Percentiles rank a stretch among this genome's conserved stretches.
Evolutionary conservation across 2,888 invertebrate genomes (phyloP).

Genomic region (Salticus scenicus): DNA sequence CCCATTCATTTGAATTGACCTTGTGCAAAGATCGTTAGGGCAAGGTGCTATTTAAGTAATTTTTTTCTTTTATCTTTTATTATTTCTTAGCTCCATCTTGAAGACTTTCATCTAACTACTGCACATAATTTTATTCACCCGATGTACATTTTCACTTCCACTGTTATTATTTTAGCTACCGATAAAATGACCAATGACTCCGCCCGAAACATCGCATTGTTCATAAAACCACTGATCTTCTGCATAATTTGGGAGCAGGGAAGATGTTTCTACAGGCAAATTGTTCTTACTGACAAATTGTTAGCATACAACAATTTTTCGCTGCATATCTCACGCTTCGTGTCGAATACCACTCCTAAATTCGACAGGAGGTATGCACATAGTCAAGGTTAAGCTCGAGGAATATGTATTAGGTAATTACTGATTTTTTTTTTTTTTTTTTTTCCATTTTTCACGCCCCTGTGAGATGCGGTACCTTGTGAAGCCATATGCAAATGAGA

Average conservation of each 20-base stretch:
- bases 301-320: background rate
- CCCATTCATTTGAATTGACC: background rate
- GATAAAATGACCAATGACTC: background rate
- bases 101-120: background rate
- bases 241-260: background rate
- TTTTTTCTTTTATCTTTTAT: no score
- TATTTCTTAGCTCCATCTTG: background rate
- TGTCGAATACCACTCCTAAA: slow-evolving; percentile 16
- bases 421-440: no score
- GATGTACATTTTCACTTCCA: background rate
- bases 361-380: background rate
- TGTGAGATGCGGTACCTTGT: background rate
- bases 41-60: background rate
- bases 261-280: background rate
- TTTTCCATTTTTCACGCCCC: slow-evolving; percentile 14
- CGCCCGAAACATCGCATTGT: background rate
- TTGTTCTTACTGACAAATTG: background rate
- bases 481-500: background rate
- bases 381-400: slow-evolving; percentile 21
- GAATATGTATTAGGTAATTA: slow-evolving; percentile 22
- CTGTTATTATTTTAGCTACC: background rate
- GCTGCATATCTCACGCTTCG: background rate
- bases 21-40: background rate
- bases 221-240: background rate
- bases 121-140: background rate